Conservation (phyloP, 1,140 invertebrate species). For the Druon quercuslanigerum region DNA sequence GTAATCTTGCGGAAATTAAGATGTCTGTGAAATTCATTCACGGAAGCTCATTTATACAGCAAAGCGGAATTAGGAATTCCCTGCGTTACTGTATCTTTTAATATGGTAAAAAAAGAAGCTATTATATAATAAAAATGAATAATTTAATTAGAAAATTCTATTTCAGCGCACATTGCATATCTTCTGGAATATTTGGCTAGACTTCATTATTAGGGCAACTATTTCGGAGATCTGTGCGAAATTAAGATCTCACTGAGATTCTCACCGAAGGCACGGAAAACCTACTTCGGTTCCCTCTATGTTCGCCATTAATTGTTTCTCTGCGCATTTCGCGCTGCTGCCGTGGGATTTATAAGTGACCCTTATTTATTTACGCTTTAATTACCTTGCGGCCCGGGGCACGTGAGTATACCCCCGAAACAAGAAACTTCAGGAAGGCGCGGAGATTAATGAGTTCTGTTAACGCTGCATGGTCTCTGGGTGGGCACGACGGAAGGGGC, state of each 20-base stretch:
- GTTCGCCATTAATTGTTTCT: slow-evolving; percentile 60
- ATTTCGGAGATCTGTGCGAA: slow-evolving; percentile 34
- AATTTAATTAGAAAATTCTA: slow-evolving; percentile 33
- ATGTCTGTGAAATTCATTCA: too few species aligned
- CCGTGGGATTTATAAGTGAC: slow-evolving; percentile 67
- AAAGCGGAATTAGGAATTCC: too few species aligned
- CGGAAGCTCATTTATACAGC: too few species aligned
- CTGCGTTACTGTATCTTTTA: too few species aligned
- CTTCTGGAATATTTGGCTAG: slow-evolving; percentile 37
- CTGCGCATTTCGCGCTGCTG: slow-evolving; percentile 54
- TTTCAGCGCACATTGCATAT: not conserved
- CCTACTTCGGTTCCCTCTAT: slow-evolving; percentile 48
- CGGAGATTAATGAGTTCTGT: slow-evolving; percentile 70
- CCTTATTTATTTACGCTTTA: slow-evolving; percentile 74
- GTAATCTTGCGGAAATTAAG: too few species aligned
- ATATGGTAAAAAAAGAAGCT: too few species aligned
- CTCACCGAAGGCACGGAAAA: slow-evolving; percentile 43
- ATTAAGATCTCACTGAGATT: slow-evolving; percentile 47
- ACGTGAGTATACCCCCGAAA: slow-evolving; percentile 65
- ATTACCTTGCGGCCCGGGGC: slow-evolving; percentile 66
- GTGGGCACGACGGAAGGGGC: slow-evolving; percentile 38
- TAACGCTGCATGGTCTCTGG: slow-evolving; percentile 57
- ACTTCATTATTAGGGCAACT: slow-evolving; percentile 1
- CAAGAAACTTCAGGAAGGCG: slow-evolving; percentile 68
- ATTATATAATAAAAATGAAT: slow-evolving; percentile 36